Evolutionary conservation across 2,113 vertebrate species (phyloP).

Genomic region (Phycodurus eques): DNA sequence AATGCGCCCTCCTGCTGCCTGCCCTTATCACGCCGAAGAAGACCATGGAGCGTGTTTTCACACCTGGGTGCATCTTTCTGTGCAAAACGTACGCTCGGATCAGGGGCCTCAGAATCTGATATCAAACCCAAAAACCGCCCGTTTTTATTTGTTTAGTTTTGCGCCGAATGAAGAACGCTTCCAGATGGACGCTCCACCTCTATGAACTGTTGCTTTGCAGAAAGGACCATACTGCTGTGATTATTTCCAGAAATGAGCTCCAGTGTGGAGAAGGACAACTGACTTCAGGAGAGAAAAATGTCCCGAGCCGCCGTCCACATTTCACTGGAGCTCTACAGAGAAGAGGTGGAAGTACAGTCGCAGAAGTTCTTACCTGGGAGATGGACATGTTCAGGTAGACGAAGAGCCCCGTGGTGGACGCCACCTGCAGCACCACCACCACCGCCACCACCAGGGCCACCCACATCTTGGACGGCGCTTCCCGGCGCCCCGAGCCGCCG

Average conservation of each 20-base stretch:
- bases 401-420: conserved; percentile 78
- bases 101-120: neutral
- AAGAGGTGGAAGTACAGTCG: neutral
- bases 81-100: neutral
- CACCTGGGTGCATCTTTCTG: neutral
- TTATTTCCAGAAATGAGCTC: neutral
- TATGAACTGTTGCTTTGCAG: neutral
- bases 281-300: conserved; percentile 13
- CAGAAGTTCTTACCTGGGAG: conserved; percentile 68
- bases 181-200: conserved; percentile 3
- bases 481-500: conserved; percentile 45
- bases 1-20: neutral
- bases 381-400: conserved; percentile 81
- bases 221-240: neutral
- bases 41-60: neutral
- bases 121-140: neutral
- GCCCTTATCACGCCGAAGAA: neutral
- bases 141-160: neutral
- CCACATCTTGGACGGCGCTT: conserved; percentile 74
- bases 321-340: conserved; percentile 7
- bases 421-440: conserved; percentile 78
- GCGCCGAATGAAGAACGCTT: neutral
- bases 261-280: neutral
- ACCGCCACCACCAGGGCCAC: conserved; percentile 78
- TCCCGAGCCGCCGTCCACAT: conserved; percentile 5